These are phyloP conservation scores for Odontocerum albicorne DNA, from an alignment of 2,888 invertebrate genomes.

Conservation along the genomic window DNA sequence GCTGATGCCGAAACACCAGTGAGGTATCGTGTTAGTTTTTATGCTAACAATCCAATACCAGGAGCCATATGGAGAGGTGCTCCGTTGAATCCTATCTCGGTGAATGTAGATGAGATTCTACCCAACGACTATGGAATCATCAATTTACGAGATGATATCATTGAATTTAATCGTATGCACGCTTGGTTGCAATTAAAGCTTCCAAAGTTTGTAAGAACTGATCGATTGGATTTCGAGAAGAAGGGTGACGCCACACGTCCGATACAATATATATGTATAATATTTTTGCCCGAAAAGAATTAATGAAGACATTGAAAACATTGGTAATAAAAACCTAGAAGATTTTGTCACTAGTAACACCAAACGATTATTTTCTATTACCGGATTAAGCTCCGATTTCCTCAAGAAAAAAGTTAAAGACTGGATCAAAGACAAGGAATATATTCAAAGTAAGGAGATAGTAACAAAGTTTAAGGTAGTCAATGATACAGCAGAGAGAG, in stretches of 20 bases:
- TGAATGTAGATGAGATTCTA: conserved; percentile 1
- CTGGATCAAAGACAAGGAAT: too few species aligned
- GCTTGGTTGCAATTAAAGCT: neutral
- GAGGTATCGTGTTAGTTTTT: conserved; percentile 1
- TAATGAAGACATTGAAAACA: too few species aligned
- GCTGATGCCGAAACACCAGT: neutral
- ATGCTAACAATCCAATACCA: conserved; percentile 21
- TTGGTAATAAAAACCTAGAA: too few species aligned
- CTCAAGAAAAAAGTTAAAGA: too few species aligned
- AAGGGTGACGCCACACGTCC: neutral
- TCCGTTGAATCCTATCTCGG: conserved; percentile 8
- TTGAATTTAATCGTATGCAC: neutral
- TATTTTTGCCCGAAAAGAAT: too few species aligned
- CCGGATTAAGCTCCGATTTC: too few species aligned
- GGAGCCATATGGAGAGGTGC: conserved; percentile 9
- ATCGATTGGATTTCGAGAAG: neutral
- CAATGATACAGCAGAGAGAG: too few species aligned
- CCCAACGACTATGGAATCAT: conserved; percentile 11
- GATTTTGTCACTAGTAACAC: too few species aligned
- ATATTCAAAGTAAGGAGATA: too few species aligned
- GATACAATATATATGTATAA: too few species aligned
- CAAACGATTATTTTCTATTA: too few species aligned
- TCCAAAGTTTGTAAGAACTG: neutral
- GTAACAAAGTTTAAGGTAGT: too few species aligned
- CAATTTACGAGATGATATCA: neutral